Base-by-base conservation (phyloP, 2,888 invertebrate species). In the Capitulum mitella region DNA sequence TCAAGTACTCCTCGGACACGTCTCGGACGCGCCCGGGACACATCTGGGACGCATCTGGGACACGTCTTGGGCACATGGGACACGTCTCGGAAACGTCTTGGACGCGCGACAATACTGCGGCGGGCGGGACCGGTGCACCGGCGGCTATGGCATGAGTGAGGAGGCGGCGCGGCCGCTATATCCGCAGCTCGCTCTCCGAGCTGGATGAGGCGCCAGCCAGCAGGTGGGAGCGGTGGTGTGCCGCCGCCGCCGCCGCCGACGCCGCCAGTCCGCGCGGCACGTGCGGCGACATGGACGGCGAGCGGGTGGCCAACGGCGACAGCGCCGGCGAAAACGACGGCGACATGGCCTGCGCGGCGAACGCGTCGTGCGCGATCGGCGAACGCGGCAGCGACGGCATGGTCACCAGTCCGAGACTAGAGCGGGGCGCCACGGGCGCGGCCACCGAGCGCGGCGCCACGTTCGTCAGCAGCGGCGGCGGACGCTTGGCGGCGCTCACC, bases 241-340 rank as follows among this genome's bases (percentile, higher is more conserved):
- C 79, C 29, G 80, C 80, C 51, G 78, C 78, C 14, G 80, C 79
- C 40, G 79, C 80, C n/a, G 51, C 77, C n/a, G n/a, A n/a, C 48
- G 51, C 22, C 26, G 51, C 32, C 46, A 80, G 77, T 8, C 81
- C 81, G 19, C 84, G 83, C 22, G 84, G 82, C 77, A 84, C 92
- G 82, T 94, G 87, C 1, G 96, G 96, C 78, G 95, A 95, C 87
- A 96, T 94, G 79, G 95, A 95, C 6, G 97, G 97, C 79, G 95
- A 95, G 83, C 96, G 90, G 46, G 95, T 96, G 48, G 96, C 97
- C 83, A 97, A 87, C 0, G 97, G 97, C 40, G 97, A 97, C 80
- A 97, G 87, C 0, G 95, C 95, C 22, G 97, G 97, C 10, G 97
- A 97, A 85, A 97, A 97, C 81, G 95, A 95, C 0, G 97, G 97